Base-by-base conservation (phyloP, 1,140 invertebrate species). In the Diorhabda elongata region DNA sequence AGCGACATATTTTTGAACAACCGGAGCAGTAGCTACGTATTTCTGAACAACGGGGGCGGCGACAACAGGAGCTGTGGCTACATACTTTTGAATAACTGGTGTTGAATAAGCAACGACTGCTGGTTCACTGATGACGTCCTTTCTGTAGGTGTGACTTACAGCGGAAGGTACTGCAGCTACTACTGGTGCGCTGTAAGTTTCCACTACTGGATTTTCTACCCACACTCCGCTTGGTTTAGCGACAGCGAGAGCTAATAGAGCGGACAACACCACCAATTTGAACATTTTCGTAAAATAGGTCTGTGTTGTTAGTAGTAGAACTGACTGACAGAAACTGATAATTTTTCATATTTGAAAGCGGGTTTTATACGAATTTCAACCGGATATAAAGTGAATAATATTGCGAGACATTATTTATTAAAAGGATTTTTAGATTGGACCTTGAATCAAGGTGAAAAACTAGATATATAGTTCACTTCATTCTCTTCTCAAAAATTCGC, bases 191-290 rank as follows among this genome's bases (percentile, higher is more conserved):
- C 44, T 11, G 58, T 44, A 26, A 26, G 26, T 26, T 26, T 26
- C 26, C 8, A 66, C 61, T 52, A 61, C 63, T 9, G 67, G 65
- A 42, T 61, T 67, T 64, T 57, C 59, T 2, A 57, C 0, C 56
- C 6, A 60, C 65, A 47, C 47, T 6, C 52, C 52, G 61, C 68
- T 62, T 41, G 74, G 73, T 59, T 74, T 72, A 66, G 70, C 74
- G 41, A 69, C 64, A 26, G 64, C 69, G 45, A 69, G 4, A 67
- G 73, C 74, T 6, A 74, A 64, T 52, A 75, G 69, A 71, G 68
- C 70, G 57, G 63, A 74, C 73, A 75, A 72, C 70, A 75, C 74
- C 70, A 75, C 72, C 70, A 75, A 70, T 74, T 72, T 75, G 70
- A 75, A 74, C 74, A 75, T 75, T 69, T 73, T 75, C 42, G 47